Conservation (phyloP, 2,797 vertebrate genomes). For the Gallirallus australis region DNA sequence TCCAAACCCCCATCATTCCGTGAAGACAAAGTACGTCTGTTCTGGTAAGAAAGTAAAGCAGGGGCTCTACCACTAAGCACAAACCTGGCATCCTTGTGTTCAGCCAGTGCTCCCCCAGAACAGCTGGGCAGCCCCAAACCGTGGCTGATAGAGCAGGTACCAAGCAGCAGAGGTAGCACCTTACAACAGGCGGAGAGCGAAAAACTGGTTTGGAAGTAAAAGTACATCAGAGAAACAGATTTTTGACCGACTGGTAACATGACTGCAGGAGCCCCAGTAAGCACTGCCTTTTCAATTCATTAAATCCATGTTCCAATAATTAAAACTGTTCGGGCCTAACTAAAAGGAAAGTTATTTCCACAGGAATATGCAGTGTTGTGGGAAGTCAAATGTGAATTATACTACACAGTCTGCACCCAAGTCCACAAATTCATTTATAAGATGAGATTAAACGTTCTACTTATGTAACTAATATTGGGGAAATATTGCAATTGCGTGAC, state of each 20-base stretch:
- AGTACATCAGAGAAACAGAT: neutral
- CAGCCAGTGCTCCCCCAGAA: neutral
- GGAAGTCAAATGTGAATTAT: neutral
- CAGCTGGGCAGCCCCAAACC: neutral
- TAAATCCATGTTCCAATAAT: neutral
- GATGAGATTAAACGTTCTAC: neutral
- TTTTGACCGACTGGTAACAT: neutral
- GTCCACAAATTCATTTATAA: neutral
- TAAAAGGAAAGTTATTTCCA: neutral
- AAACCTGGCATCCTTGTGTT: neutral
- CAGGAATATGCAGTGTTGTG: fast-evolving
- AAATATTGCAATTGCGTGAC: neutral
- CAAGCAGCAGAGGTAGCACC: neutral
- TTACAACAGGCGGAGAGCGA: neutral
- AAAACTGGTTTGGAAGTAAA: neutral
- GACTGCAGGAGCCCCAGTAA: neutral
- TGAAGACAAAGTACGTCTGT: fast-evolving
- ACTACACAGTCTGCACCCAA: neutral
- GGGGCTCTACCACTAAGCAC: neutral
- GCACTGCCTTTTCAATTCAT: neutral
- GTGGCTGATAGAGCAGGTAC: neutral
- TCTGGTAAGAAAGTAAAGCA: neutral
- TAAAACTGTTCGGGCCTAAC: neutral
- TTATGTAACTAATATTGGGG: neutral
- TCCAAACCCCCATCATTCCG: too few relatives aligned